phyloP scores from a whole-genome alignment of 2,113 vertebrate genomes.

The Aphelocoma coerulescens region DNA sequence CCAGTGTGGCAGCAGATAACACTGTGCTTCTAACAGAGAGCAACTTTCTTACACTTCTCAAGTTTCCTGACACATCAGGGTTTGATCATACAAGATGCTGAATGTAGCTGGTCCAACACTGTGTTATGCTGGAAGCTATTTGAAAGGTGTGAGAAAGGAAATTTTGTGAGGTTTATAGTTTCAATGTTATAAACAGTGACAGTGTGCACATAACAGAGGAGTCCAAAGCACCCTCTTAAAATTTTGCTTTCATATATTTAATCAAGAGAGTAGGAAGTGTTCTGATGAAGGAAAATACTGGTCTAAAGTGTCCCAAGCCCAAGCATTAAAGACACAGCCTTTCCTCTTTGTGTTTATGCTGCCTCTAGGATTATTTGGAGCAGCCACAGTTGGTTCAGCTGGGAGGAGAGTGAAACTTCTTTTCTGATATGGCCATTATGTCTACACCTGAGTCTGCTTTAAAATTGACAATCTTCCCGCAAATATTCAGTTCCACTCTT shows the following conservation, averaged over 20 bases:
- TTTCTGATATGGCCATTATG: background rate
- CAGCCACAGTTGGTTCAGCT: background rate
- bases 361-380: background rate
- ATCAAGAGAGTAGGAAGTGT: background rate
- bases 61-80: background rate
- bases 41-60: background rate
- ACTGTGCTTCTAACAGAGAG: background rate
- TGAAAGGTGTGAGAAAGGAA: background rate
- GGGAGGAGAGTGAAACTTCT: background rate
- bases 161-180: background rate
- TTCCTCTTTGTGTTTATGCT: background rate
- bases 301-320: background rate
- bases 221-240: accelerated
- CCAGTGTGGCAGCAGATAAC: background rate
- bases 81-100: background rate
- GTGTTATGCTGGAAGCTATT: background rate
- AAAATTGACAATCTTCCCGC: constrained; percentile 38
- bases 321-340: background rate
- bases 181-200: background rate
- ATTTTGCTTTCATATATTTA: background rate
- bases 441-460: constrained; percentile 29
- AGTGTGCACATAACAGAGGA: background rate
- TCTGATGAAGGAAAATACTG: background rate
- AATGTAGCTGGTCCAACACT: background rate
- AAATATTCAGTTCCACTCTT: constrained; percentile 25